Conservation (phyloP, 1,140 invertebrate species). For the Amphibalanus amphitrite region DNA sequence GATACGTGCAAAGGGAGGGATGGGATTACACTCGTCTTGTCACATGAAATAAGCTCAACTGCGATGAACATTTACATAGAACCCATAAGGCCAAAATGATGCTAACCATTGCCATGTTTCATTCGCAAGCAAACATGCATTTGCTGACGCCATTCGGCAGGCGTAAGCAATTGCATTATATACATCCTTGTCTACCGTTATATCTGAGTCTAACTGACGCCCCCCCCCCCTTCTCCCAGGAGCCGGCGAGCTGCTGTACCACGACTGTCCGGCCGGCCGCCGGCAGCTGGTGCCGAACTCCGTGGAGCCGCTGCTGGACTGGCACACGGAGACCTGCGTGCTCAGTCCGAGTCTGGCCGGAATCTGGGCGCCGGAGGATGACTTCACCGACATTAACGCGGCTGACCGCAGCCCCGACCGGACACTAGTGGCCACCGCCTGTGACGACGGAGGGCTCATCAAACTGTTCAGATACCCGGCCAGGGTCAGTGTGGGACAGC, state of each 20-base stretch:
- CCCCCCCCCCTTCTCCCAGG: no score
- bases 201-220: no score
- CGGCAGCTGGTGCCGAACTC: constrained; percentile 14
- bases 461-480: constrained; percentile 15
- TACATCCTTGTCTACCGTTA: no score
- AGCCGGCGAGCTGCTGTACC: constrained; percentile 16
- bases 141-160: no score
- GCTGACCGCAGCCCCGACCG: constrained; percentile 12
- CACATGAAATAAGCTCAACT: no score
- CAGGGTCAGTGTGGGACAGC: constrained; percentile 6
- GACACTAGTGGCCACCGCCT: constrained; percentile 14
- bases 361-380: constrained; percentile 14
- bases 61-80: no score
- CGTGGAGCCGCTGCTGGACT: constrained; percentile 9
- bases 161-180: no score
- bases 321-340: constrained; percentile 14
- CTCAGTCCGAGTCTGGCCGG: constrained; percentile 14
- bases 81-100: no score
- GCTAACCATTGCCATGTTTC: no score
- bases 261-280: constrained; percentile 16
- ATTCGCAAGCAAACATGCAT: no score
- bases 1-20: no score
- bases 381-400: constrained; percentile 18
- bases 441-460: constrained; percentile 14
- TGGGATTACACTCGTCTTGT: no score